These are phyloP conservation scores for Hemistola chrysoprasaria DNA, from an alignment of 2,888 invertebrate genomes.

Conservation along the genomic window DNA sequence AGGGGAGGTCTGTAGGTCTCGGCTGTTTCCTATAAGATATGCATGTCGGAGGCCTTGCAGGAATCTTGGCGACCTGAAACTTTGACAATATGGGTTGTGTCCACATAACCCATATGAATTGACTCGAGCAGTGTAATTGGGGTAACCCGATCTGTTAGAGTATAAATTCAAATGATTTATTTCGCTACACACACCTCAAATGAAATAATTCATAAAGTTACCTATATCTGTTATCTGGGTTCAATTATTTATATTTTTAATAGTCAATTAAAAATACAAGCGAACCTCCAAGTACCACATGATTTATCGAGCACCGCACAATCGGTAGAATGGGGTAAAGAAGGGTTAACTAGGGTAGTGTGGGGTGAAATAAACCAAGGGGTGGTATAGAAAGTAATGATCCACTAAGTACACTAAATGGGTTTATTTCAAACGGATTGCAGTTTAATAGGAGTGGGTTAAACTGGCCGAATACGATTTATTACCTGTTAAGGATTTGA, in stretches of 20 bases:
- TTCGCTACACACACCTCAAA: too few relatives aligned
- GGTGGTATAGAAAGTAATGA: conserved; percentile 28
- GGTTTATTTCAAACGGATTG: conserved; percentile 18
- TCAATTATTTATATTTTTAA: neutral
- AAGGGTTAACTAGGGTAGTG: conserved; percentile 1
- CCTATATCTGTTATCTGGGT: too few relatives aligned
- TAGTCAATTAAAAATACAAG: conserved; percentile 1
- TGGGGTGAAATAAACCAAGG: conserved; percentile 23
- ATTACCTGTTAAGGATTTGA: neutral
- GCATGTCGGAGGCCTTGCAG: too few relatives aligned
- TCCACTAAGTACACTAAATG: conserved; percentile 18
- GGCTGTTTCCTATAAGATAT: too few relatives aligned
- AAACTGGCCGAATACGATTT: neutral
- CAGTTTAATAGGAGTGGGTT: conserved; percentile 15
- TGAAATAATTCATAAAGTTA: neutral
- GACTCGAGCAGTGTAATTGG: too few relatives aligned
- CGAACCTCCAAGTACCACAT: conserved; percentile 13
- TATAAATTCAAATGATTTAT: too few relatives aligned
- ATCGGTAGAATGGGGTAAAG: too few relatives aligned
- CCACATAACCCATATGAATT: too few relatives aligned
- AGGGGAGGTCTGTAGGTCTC: too few relatives aligned
- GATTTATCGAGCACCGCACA: conserved; percentile 21
- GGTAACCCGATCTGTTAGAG: too few relatives aligned
- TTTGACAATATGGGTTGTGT: too few relatives aligned
- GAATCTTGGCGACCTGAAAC: too few relatives aligned